phyloP scores from a whole-genome alignment of 1,140 invertebrate species.

The Mactra quadrangularis region DNA sequence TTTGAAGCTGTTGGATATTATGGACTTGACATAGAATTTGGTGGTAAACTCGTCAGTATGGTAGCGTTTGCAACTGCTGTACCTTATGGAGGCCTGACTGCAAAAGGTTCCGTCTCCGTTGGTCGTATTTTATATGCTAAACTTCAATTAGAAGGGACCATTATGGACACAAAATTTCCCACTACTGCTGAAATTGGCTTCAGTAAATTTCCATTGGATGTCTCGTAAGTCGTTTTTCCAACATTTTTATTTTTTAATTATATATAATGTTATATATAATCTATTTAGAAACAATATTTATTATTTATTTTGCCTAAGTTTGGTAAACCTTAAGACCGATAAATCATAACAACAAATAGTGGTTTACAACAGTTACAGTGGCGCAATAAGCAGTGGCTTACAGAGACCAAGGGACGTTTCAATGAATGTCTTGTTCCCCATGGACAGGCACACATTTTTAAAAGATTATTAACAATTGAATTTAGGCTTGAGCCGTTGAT shows the following conservation, averaged over 20 bases:
- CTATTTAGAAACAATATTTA: too few species aligned
- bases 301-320: too few species aligned
- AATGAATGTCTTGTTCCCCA: not conserved
- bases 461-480: too few species aligned
- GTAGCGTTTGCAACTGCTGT: conserved; percentile 1
- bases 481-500: too few species aligned
- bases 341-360: too few species aligned
- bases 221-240: conserved; percentile 64
- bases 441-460: too few species aligned
- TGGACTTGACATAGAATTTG: conserved; percentile 45
- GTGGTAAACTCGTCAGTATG: conserved; percentile 59
- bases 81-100: conserved; percentile 46
- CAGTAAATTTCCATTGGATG: conserved; percentile 63
- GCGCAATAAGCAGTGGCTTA: too few species aligned
- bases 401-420: not conserved
- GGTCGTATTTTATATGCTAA: conserved; percentile 40
- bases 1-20: conserved; percentile 57
- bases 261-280: too few species aligned
- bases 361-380: too few species aligned
- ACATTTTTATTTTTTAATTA: not conserved
- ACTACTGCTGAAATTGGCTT: conserved; percentile 62
- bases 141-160: conserved; percentile 52
- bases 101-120: not conserved
- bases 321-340: too few species aligned
- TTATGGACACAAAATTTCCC: conserved; percentile 51